Base-by-base conservation (phyloP, 2,797 vertebrate genomes). In the Phataginus tricuspis region DNA sequence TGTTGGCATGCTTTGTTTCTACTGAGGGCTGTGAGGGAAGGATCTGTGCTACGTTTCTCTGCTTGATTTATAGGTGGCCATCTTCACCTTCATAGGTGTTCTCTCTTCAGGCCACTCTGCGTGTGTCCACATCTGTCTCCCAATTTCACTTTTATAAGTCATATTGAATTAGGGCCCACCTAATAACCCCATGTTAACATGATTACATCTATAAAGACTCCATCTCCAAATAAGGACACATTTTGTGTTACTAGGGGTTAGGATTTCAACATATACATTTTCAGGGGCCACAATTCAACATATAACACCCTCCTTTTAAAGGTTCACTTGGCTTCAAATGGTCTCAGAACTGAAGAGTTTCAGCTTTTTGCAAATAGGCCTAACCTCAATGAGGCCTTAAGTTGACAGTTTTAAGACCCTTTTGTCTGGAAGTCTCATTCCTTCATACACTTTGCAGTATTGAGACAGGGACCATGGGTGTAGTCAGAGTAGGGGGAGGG, bases 321-420 rank as follows among this genome's bases (percentile, higher is more conserved):
- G 1, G 98, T 99, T 72, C 69, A 57, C 98, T 99, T 99, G 18
- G 99, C 99, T 91, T 99, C 99, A 87, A 99, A 98, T 98, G 98
- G 49, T 99, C 99, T 27, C 99, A 98, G 96, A 99, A 99, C 95
- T 99, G 98, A 97, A 99, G 85, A 0, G 99, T 99, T 13, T 99
- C 98, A 57, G 99, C 99, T 98, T 99, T 99, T 42, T 99, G 98
- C 0, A 99, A 99, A 96, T 99, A 99, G 9, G 99, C 98, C 99
- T 99, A 99, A 89, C 99, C 99, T 99, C 99, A 99, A 93, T 99
- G 99, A 4, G 99, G 99, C 83, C 99, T 99, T 84, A 99, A 98
- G 98, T 99, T 99, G 88, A 99, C 98, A 57, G 99, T 99, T 97
- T 99, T 99, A 97, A 98, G 99, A 80, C 99, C 99, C 39, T 99